Evolutionary conservation across 2,113 vertebrate species (phyloP).

Genomic region (Felis catus): F.catus_Fca126_mat1.0 CM031418.1:109835501-109836000

Average conservation of each 20-base stretch:
- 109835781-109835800: conserved; percentile 30
- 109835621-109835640: not conserved
- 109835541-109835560: not conserved
- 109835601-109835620: not conserved
- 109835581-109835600: not conserved
- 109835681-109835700: not conserved
- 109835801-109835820: not conserved
- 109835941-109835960: not conserved
- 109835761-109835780: not conserved
- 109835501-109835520: not conserved
- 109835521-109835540: not conserved
- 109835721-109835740: not conserved
- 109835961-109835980: not conserved
- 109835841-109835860: not conserved
- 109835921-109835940: not conserved
- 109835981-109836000: not conserved
- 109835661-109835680: not conserved
- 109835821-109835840: not conserved
- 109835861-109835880: not conserved
- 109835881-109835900: not conserved
- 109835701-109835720: not conserved
- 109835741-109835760: not conserved
- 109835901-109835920: not conserved
- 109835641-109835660: not conserved
- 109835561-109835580: not conserved